Conservation (phyloP, 35 echinoderm and acorn worm genomes). For the Lytechinus variegatus region DNA sequence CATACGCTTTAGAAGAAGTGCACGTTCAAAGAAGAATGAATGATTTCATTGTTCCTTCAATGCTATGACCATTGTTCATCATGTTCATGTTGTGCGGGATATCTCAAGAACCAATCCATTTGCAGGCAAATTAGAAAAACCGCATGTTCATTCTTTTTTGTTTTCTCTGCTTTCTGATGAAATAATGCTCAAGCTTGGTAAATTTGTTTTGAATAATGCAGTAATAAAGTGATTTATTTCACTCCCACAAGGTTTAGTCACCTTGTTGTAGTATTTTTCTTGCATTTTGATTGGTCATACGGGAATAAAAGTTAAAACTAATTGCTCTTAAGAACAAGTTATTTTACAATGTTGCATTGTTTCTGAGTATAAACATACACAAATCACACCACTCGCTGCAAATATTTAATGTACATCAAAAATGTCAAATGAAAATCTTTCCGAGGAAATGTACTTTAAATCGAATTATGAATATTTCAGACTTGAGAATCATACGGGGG, state of each 20-base stretch:
- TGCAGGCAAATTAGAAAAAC: not conserved
- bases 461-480: not conserved
- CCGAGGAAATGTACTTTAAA: not conserved
- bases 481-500: too few species aligned
- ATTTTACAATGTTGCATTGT: not conserved
- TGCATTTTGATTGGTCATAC: not conserved
- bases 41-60: not conserved
- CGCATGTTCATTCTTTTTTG: not conserved
- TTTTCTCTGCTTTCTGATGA: not conserved
- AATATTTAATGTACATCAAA: not conserved
- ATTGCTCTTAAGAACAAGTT: not conserved
- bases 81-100: not conserved
- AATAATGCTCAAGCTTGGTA: not conserved
- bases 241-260: not conserved
- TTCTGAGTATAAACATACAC: not conserved
- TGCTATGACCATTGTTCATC: not conserved
- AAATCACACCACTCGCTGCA: not conserved
- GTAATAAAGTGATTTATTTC: not conserved
- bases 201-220: not conserved
- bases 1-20: too few species aligned
- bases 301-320: not conserved
- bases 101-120: not conserved
- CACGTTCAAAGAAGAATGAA: not conserved
- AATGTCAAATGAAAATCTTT: too few species aligned
- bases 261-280: not conserved